A percentile compares a stretch with the other conserved stretches of the same genome.
These are phyloP conservation scores for Rugalucina vietnamica DNA, from an alignment of 2,888 invertebrate genomes.

Conservation along the genomic window DNA sequence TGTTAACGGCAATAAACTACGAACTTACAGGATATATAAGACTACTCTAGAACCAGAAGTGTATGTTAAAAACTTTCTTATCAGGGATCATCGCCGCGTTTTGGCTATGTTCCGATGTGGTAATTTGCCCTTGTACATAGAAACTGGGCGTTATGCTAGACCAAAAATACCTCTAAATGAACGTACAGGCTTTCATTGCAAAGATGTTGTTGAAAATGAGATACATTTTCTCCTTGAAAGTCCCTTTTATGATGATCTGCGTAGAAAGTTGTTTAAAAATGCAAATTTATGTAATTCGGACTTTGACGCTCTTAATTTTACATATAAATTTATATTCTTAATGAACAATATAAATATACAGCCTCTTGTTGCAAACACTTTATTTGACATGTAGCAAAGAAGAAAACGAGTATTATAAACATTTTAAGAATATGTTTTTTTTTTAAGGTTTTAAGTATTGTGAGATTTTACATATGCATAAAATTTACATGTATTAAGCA, in stretches of 20 bases:
- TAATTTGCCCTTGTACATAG: neutral
- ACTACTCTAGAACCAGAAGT: neutral
- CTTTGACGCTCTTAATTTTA: neutral
- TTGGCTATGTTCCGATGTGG: slow-evolving; percentile 7
- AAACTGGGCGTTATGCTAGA: neutral
- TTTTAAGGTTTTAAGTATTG: too few relatives aligned
- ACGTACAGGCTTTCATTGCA: neutral
- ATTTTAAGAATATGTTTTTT: too few relatives aligned
- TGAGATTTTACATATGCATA: too few relatives aligned
- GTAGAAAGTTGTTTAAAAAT: neutral
- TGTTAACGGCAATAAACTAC: neutral
- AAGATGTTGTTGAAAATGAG: neutral
- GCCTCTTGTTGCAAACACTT: neutral
- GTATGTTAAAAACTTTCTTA: neutral
- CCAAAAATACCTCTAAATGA: neutral
- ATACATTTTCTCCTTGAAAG: neutral
- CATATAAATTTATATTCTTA: neutral
- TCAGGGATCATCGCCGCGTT: neutral
- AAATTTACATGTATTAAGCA: too few relatives aligned
- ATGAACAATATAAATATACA: slow-evolving; percentile 5
- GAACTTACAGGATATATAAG: neutral
- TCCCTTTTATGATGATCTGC: neutral
- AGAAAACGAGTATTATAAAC: slow-evolving; percentile 7
- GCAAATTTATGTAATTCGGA: neutral
- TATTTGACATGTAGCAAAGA: neutral